A percentile compares a stretch with the other conserved stretches of the same genome.
Conservation (phyloP, 2,888 invertebrate genomes). For the Sialis fuliginosa region DNA sequence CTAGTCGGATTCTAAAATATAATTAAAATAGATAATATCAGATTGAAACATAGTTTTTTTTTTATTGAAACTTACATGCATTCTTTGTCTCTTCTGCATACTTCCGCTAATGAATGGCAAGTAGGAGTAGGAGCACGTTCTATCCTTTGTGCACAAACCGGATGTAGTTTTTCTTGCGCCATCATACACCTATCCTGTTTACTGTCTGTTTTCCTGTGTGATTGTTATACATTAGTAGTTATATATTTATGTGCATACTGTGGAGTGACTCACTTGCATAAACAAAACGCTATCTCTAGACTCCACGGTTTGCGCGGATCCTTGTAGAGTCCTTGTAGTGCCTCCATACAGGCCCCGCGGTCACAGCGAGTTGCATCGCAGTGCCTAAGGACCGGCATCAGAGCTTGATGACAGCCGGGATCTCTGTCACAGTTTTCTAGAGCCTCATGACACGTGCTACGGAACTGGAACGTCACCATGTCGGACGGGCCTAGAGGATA, state of each 20-base stretch:
- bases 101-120: conserved; percentile 69
- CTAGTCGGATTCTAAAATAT: conserved; percentile 48
- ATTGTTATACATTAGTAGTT: neutral
- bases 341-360: conserved; percentile 74
- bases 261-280: conserved; percentile 66
- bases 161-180: conserved; percentile 79
- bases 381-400: conserved; percentile 71
- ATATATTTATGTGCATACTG: neutral
- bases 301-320: conserved; percentile 65
- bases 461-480: conserved; percentile 36
- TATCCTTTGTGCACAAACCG: conserved; percentile 66
- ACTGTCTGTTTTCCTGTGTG: conserved; percentile 66
- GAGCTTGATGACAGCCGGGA: conserved; percentile 55
- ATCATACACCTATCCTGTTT: conserved; percentile 75
- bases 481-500: conserved; percentile 3
- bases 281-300: conserved; percentile 79
- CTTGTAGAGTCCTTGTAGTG: conserved; percentile 71
- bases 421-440: conserved; percentile 68
- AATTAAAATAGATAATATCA: neutral
- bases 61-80: conserved; percentile 46
- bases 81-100: conserved; percentile 62
- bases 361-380: conserved; percentile 64
- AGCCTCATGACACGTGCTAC: conserved; percentile 79
- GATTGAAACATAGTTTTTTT: neutral
- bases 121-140: conserved; percentile 53